Base-by-base conservation (phyloP, 2,888 invertebrate genomes). In the Drosophila kambysellisi region DNA sequence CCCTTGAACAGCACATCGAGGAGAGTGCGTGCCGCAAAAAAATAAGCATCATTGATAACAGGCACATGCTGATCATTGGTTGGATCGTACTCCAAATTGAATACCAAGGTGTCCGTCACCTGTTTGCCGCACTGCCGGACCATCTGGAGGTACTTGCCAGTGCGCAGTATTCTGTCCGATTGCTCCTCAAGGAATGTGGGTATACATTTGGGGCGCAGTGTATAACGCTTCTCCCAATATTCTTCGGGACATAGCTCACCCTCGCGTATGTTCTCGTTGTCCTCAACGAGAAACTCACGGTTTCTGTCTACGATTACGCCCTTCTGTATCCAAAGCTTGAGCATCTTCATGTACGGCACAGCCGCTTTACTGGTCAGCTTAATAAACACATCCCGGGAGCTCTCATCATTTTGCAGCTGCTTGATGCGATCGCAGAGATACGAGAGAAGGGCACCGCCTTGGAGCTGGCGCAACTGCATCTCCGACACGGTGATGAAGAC, bases 61-160 rank as follows among this genome's bases (percentile, higher is more conserved):
- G 94, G 95, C 92, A 91, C 91, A 71, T 95, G 95, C 88, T 96
- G 96, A 81, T 95, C 95, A 85, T 95, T 95, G 41, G 94, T 93
- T 3, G 95, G 93, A 0, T 94, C 94, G 82, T 95, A 95, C 89
- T 94, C 94, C 11, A 93, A 79, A 50, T 89, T 76, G 4, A 33
- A 33, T 87, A 95, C 94, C 1, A 94, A 0, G 3, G 94, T 94
- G 84, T 94, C 94, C 33, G 94, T 93, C 43, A 95, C 94, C 39
- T 92, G 92, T 70, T 94, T 94, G 95, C 98, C 98, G 94, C 99
- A 99, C 90, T 99, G 98, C 61, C 98, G 95, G 58, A 99, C 98
- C n/a, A 99, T 99, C 93, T 99, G 99, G 56, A 99, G 94, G 93
- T 99, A 99, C 95, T 99, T 99, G 74, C 99, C 99, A 56, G 99